Evolutionary conservation across 2,797 vertebrate genomes (phyloP), one percentile per base, ranked within the genome.

Genomic region (Acipenser transmontanus): DNA sequence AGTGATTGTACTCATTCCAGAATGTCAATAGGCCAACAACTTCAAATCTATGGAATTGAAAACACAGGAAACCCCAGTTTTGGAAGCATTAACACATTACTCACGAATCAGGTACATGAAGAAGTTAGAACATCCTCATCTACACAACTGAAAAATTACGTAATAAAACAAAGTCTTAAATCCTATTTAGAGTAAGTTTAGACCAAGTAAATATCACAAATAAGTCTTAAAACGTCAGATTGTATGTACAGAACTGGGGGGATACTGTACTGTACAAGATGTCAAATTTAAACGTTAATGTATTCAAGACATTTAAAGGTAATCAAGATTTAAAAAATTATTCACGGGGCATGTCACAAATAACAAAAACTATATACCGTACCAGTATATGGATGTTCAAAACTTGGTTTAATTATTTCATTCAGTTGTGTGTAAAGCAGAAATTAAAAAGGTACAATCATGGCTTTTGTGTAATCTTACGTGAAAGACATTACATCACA

Each of bases 1-100:
- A 84, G 80, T 88, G 89, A 92, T 93, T 93, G 85, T 95, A 93
- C 94, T 96, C 93, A 96, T 94, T 95, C 93, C 94, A 94, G 91
- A 91, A 94, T 91, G 89, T 87, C 89, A 91, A 93, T 89, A 89
- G 93, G 94, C 93, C 91, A 95, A 89, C 87, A 87, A 89, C 88
- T 83, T 88, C 88, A 87, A 92, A 93, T 93, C 93, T 91, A 88
- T 83, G 85, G 81, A 85, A 86, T 88, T 89, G 83, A 85, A 87
- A 82, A 74, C 76, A 82, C 82, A 85, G 82, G 78, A 72, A 84
- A 91, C 90, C 87, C 85, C 92, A 91, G 90, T 88, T 90, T 95
- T 92, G 88, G 88, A 90, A 87, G 92, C 91, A 93, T 95, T 94
- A 85, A 87, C 71, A 68, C 82, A 85, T 88, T 76, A 83, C 82